A percentile compares a stretch with the other conserved stretches of the same genome.
Evolutionary conservation across 2,888 invertebrate genomes (phyloP).

Genomic region (Clistopyga incitator): DNA sequence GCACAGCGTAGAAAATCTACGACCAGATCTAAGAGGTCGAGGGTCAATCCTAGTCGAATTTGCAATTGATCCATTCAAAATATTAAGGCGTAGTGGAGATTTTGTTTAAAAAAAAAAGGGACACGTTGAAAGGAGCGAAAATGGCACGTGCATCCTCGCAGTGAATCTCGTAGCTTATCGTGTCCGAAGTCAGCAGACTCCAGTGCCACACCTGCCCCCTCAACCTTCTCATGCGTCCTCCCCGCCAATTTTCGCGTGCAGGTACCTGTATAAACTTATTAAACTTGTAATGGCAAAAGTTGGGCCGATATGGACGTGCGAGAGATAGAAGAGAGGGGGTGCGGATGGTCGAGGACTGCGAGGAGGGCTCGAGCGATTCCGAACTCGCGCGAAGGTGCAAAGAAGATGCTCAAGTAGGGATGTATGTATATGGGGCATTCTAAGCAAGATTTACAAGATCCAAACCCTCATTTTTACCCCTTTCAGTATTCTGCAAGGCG

Average conservation of each 20-base stretch:
- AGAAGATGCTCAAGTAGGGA: conserved; percentile 24
- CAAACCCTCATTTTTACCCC: no score
- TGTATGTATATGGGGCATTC: background rate
- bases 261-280: conserved; percentile 80
- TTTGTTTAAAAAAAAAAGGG: background rate
- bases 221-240: conserved; percentile 21
- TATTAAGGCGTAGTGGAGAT: no score
- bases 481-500: no score
- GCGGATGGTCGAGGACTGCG: conserved; percentile 15
- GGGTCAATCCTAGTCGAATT: no score
- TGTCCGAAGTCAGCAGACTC: conserved; percentile 49
- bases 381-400: conserved; percentile 43
- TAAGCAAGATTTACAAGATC: background rate
- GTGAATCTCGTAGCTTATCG: conserved; percentile 54
- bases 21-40: no score
- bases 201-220: conserved; percentile 57
- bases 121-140: conserved; percentile 36
- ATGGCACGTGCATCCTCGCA: conserved; percentile 34
- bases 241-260: conserved; percentile 64
- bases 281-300: conserved; percentile 83
- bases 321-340: conserved; percentile 20
- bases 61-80: no score
- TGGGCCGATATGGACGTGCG: conserved; percentile 68
- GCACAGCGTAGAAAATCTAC: no score
- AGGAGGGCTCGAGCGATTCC: conserved; percentile 15